These are phyloP conservation scores for Theocolax elegans DNA, from an alignment of 1,140 invertebrate genomes.

Conservation along the genomic window DNA sequence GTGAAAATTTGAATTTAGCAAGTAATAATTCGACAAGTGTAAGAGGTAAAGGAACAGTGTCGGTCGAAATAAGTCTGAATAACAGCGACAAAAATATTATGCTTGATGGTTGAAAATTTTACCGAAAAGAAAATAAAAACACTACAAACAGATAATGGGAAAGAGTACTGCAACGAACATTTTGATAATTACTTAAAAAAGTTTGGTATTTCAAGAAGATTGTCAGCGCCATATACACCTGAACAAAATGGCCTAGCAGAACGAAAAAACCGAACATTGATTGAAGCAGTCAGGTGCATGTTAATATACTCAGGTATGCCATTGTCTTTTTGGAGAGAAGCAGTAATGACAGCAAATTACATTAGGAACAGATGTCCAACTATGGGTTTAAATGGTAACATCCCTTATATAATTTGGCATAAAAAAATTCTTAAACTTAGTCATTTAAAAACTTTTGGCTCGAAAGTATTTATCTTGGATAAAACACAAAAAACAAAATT, in stretches of 20 bases:
- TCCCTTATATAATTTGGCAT: constrained; percentile 61
- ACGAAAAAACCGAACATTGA: constrained; percentile 41
- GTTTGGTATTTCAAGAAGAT: constrained; percentile 53
- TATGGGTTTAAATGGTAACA: constrained; percentile 59
- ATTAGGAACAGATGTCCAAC: no score
- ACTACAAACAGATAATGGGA: constrained; percentile 59
- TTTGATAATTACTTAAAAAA: constrained; percentile 51
- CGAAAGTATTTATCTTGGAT: no score
- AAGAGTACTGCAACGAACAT: constrained; percentile 54
- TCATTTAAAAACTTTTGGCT: no score
- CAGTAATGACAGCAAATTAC: constrained; percentile 45
- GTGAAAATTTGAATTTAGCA: no score
- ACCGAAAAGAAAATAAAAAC: constrained; percentile 7
- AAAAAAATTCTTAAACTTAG: constrained; percentile 56
- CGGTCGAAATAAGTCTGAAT: no score
- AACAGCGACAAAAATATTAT: no score
- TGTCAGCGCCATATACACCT: constrained; percentile 50
- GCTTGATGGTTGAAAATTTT: constrained; percentile 37
- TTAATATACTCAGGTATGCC: constrained; percentile 42
- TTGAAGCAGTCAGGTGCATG: constrained; percentile 40
- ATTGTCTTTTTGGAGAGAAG: constrained; percentile 41
- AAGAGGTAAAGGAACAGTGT: no score
- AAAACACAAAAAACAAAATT: no score
- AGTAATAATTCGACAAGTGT: no score
- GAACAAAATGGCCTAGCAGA: constrained; percentile 57